Evolutionary conservation across 1,140 invertebrate genomes (phyloP).

Genomic region (Drosophila pseudoobscura): DNA sequence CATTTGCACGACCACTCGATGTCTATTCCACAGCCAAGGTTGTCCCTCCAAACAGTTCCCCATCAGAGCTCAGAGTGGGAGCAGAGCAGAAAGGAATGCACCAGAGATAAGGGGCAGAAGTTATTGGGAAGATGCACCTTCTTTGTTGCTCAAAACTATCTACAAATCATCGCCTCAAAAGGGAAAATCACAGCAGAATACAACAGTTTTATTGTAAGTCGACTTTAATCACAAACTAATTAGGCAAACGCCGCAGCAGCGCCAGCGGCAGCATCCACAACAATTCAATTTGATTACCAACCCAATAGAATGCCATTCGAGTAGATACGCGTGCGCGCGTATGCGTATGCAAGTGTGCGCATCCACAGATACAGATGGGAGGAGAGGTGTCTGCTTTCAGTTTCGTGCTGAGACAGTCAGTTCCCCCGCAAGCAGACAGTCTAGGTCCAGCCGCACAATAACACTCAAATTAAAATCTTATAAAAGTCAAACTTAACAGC

Average conservation of each 20-base stretch:
- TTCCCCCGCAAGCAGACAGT: too few species aligned
- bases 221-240: slow-evolving; percentile 75
- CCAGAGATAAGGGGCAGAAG: background rate
- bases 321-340: slow-evolving; percentile 9
- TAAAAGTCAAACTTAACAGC: slow-evolving; percentile 61
- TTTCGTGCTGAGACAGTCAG: background rate
- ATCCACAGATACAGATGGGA: slow-evolving; percentile 5
- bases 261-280: slow-evolving; percentile 13
- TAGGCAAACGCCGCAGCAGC: slow-evolving; percentile 33
- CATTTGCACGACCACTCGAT: background rate
- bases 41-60: slow-evolving; percentile 1
- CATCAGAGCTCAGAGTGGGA: slow-evolving; percentile 2
- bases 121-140: background rate
- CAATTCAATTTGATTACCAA: slow-evolving; percentile 58
- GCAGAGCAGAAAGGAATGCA: slow-evolving; percentile 10
- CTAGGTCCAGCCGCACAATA: slow-evolving; percentile 29
- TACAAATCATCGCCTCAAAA: slow-evolving; percentile 18
- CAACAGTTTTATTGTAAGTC: slow-evolving; percentile 39
- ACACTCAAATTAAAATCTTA: slow-evolving; percentile 78
- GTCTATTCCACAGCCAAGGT: background rate
- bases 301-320: slow-evolving; percentile 26
- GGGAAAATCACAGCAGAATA: background rate
- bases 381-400: slow-evolving; percentile 61
- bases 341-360: too few species aligned
- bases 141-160: slow-evolving; percentile 1